Evolutionary conservation across 2,113 vertebrate genomes (phyloP).

Genomic region (Conger conger): DNA sequence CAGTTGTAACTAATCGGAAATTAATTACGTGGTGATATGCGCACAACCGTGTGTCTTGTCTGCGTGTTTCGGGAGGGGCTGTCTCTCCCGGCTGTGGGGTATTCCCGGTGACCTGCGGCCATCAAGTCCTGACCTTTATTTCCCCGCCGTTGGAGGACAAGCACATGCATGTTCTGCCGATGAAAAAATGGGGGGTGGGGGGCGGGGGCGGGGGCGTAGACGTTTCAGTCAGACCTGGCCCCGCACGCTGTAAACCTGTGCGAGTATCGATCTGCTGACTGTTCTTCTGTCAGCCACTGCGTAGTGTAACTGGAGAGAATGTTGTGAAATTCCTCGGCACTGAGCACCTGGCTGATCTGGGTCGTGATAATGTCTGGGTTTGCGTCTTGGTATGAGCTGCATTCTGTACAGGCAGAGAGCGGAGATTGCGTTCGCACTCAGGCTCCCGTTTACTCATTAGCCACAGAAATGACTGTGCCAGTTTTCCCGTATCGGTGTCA

Average conservation of each 20-base stretch:
- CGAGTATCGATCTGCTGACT: background rate
- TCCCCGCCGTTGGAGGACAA: background rate
- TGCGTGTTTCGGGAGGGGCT: background rate
- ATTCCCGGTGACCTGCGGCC: slow-evolving; percentile 25
- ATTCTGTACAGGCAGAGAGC: background rate
- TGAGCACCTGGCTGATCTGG: background rate
- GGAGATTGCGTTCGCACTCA: background rate
- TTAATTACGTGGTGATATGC: too few species aligned
- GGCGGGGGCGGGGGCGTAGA: background rate
- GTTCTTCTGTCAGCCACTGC: background rate
- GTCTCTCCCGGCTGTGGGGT: background rate
- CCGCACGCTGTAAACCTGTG: background rate
- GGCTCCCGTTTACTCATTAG: background rate
- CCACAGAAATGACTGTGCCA: background rate
- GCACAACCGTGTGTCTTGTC: background rate
- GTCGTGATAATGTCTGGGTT: background rate
- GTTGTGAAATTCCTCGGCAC: too few species aligned
- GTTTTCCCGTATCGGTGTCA: background rate
- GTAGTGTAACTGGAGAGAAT: background rate
- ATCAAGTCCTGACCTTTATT: slow-evolving; percentile 50
- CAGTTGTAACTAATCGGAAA: too few species aligned
- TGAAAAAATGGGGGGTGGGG: slow-evolving; percentile 12
- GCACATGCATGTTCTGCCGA: background rate
- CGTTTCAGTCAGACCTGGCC: background rate
- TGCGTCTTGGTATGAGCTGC: background rate